These are phyloP conservation scores for Spatulosminthurus flaviceps DNA, from an alignment of 2,888 invertebrate species.

Conservation along the genomic window DNA sequence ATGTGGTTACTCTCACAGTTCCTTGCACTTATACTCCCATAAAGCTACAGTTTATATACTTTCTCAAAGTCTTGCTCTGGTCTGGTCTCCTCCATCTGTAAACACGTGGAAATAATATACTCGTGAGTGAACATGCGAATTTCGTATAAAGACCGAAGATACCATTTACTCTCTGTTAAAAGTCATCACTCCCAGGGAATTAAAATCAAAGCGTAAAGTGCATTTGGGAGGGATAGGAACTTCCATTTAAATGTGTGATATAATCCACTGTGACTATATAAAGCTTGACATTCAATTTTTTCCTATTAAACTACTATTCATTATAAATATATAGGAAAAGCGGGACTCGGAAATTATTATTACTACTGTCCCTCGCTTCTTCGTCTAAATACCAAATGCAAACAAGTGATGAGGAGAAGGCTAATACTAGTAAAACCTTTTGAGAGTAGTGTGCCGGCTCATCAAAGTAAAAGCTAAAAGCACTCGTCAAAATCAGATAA, in stretches of 20 bases:
- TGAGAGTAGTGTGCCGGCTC: slow-evolving; percentile 3
- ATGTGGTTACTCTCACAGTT: slow-evolving; percentile 25
- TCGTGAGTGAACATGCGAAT: background rate
- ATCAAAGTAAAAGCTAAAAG: slow-evolving; percentile 18
- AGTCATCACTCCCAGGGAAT: background rate
- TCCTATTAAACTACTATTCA: too few relatives aligned
- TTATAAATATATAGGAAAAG: too few relatives aligned
- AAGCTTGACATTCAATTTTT: too few relatives aligned
- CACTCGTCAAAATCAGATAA: background rate
- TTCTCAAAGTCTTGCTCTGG: background rate
- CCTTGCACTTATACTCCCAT: slow-evolving; percentile 4
- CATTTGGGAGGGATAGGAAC: background rate
- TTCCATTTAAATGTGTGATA: too few relatives aligned
- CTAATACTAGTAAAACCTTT: background rate
- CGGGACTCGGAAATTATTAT: background rate
- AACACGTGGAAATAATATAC: background rate
- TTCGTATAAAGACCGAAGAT: slow-evolving; percentile 3
- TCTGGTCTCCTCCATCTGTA: background rate
- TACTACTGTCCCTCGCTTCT: background rate
- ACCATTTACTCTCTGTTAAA: too few relatives aligned
- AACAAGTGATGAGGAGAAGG: background rate
- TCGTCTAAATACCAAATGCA: background rate
- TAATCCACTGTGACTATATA: too few relatives aligned
- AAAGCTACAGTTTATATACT: background rate
- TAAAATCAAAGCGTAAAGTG: background rate